phyloP scores from a whole-genome alignment of 2,888 invertebrate species.

The Callyntrura guangdongensis region DNA sequence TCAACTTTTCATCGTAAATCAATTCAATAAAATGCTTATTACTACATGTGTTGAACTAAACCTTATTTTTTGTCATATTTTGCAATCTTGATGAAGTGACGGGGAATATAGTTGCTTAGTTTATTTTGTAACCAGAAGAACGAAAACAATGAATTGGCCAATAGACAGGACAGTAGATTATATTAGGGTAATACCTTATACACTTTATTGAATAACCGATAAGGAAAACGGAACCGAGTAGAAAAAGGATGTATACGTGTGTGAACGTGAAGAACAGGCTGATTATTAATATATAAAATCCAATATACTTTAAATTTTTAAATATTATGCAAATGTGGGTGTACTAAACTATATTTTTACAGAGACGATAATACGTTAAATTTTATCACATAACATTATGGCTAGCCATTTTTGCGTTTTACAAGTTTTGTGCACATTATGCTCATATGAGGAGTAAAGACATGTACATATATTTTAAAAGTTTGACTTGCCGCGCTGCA shows the following conservation, averaged over 20 bases:
- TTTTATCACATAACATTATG: background rate
- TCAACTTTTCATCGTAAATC: conserved; percentile 76
- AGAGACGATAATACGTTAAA: background rate
- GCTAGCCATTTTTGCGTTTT: conserved; percentile 16
- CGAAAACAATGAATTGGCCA: background rate
- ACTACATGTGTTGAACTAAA: conserved; percentile 3
- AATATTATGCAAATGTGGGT: background rate
- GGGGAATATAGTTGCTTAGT: background rate
- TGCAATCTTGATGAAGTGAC: conserved; percentile 33
- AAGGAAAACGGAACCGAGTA: conserved; percentile 22
- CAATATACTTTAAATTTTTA: background rate
- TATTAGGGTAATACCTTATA: background rate
- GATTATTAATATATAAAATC: conserved; percentile 19
- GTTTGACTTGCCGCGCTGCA: conserved; percentile 76
- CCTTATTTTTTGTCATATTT: background rate
- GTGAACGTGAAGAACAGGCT: background rate
- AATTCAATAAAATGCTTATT: conserved; percentile 37
- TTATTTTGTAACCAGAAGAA: background rate
- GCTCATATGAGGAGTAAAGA: conserved; percentile 23
- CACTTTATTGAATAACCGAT: conserved; percentile 7
- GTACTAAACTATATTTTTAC: conserved; percentile 49
- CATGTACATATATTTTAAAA: conserved; percentile 56
- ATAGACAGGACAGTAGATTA: background rate
- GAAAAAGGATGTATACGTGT: background rate
- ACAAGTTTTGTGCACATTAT: conserved; percentile 14